Evolutionary conservation across 2,888 invertebrate species (phyloP).

Genomic region (Eupithecia subfuscata): DNA sequence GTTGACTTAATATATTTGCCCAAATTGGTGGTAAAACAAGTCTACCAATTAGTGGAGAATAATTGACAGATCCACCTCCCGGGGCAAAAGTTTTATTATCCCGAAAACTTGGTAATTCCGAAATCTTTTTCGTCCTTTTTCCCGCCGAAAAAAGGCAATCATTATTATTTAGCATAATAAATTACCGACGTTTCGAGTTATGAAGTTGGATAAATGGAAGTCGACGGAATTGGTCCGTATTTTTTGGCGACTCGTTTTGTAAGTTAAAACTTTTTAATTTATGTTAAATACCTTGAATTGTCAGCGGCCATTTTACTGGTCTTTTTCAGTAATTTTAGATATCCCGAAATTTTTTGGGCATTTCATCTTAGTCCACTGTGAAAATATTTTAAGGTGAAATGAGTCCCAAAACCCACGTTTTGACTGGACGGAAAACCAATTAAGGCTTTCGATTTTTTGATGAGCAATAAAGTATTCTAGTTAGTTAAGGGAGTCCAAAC

Average conservation of each 20-base stretch:
- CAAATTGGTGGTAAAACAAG: conserved; percentile 20
- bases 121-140: conserved; percentile 40
- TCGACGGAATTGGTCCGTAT: conserved; percentile 31
- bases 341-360: not conserved
- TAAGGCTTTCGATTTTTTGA: too few species aligned
- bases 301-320: not conserved
- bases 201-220: conserved; percentile 37
- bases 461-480: too few species aligned
- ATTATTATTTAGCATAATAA: conserved; percentile 49
- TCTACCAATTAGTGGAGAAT: conserved; percentile 39
- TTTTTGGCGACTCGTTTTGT: conserved; percentile 30
- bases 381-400: not conserved
- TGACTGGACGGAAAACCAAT: too few species aligned
- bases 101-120: conserved; percentile 37
- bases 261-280: conserved; percentile 25
- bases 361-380: not conserved
- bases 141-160: conserved; percentile 38
- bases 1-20: not conserved
- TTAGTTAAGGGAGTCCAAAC: too few species aligned
- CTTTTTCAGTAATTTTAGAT: not conserved
- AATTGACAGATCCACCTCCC: conserved; percentile 42
- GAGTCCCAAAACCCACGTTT: too few species aligned
- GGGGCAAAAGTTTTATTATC: conserved; percentile 39
- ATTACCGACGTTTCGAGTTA: conserved; percentile 40
- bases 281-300: conserved; percentile 22